Evolutionary conservation across 30 jellyfish, hydroid and myxozoan genomes (phyloP).

Genomic region (Haliclystus octoradiatus): DNA sequence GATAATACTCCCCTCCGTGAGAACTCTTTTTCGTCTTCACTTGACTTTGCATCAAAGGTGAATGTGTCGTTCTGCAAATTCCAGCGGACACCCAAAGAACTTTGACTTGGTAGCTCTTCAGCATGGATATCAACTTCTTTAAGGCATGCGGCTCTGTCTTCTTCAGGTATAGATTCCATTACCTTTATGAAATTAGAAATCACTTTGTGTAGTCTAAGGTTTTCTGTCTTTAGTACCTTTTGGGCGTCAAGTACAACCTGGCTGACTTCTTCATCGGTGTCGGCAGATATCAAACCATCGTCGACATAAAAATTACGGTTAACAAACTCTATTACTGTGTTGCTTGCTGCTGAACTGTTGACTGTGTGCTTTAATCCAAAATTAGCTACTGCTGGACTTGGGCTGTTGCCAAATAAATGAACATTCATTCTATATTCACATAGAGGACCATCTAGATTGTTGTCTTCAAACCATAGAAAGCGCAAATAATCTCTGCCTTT

Average conservation of each 20-base stretch:
- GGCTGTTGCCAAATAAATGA: no score
- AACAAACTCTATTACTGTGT: constrained; percentile 17
- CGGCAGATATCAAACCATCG: constrained; percentile 17
- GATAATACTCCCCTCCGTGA: constrained; percentile 24
- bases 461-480: no score
- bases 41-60: constrained; percentile 11
- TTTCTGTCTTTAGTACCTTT: constrained; percentile 7
- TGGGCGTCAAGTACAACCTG: constrained; percentile 3
- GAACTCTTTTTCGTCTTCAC: constrained; percentile 6
- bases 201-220: constrained; percentile 17
- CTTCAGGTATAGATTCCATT: constrained; percentile 30
- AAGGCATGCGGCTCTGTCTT: constrained; percentile 1
- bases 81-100: constrained; percentile 30
- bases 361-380: constrained; percentile 37
- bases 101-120: constrained; percentile 25
- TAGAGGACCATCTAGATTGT: constrained; percentile 13
- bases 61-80: constrained; percentile 20
- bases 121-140: constrained; percentile 8
- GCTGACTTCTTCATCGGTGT: no score
- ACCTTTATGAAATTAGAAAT: constrained; percentile 11
- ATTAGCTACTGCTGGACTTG: no score
- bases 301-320: constrained; percentile 40
- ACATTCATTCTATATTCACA: constrained; percentile 33
- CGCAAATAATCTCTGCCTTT: constrained; percentile 30
- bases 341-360: constrained; percentile 16